These are phyloP conservation scores for Temnothorax curvispinosus DNA, from an alignment of 1,140 invertebrate species.

Conservation along the genomic window DNA sequence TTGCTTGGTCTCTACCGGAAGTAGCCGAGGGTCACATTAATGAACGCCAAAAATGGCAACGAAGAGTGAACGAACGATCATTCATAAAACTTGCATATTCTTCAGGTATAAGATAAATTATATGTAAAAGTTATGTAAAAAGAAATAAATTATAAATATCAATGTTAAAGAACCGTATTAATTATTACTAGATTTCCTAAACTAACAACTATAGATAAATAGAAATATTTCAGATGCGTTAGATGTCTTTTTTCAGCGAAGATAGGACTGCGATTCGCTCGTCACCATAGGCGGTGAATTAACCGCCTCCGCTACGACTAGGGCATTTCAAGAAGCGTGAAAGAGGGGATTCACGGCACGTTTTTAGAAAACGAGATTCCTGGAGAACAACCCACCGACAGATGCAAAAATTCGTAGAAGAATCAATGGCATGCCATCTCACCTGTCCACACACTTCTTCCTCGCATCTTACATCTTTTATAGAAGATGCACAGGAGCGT, in stretches of 20 bases:
- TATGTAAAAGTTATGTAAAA: background rate
- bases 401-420: conserved; percentile 83
- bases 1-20: conserved; percentile 57
- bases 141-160: background rate
- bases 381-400: conserved; percentile 79
- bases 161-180: background rate
- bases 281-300: background rate
- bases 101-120: background rate
- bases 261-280: conserved; percentile 49
- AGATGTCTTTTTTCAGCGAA: background rate
- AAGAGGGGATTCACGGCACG: conserved; percentile 61
- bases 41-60: conserved; percentile 45
- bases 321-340: conserved; percentile 36
- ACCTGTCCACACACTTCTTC: conserved; percentile 84
- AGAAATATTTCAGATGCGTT: background rate
- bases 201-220: background rate
- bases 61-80: background rate
- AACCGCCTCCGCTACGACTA: conserved; percentile 5
- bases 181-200: background rate
- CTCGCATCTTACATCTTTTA: conserved; percentile 43
- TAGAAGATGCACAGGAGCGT: conserved; percentile 58
- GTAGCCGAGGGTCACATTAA: conserved; percentile 28
- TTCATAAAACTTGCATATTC: conserved; percentile 17
- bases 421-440: conserved; percentile 79
- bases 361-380: conserved; percentile 79